Base-by-base conservation (phyloP, 2,113 vertebrate genomes). In the Mirounga angustirostris region DNA sequence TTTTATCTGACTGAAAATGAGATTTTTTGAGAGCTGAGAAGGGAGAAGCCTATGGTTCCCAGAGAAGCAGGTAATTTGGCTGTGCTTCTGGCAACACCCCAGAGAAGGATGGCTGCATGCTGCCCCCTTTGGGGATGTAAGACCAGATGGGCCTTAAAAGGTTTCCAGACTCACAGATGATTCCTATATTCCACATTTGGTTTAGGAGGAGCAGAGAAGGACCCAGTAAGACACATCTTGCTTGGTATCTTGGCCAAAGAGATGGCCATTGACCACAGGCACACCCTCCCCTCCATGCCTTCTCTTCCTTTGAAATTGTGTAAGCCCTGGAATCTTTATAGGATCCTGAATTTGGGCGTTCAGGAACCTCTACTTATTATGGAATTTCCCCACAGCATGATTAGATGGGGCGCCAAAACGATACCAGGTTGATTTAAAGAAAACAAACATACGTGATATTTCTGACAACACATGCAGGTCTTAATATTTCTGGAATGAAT, bases 1-100 rank as follows among this genome's bases (percentile, higher is more conserved):
- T 87, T 89, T 95, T 26, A 76, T 67, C 33, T 90, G 50, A 91
- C 36, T 96, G 87, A 78, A 71, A 83, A 36, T 89, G 21, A 92
- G 22, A 50, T 59, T 71, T 9, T 18, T 18, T 26, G 7, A 90
- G 40, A 46, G n/a, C 10, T 91, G 52, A 90, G 22, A 52, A 89
- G 11, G 22, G 58, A 58, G 67, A 86, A n/a, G 5, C 28, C 15
- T 63, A 4, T 89, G n/a, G 30, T 90, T 84, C 5, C 10, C 28
- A 63, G 33, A 93, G 79, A 86, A 81, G 56, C 0, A 59, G 46
- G 73, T n/a, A 87, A 81, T 73, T 56, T 80, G 33, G 0, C 19
- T 12, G 4, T 71, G 24, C 19, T 80, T 82, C 18, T 50, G 22
- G 12, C 13, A 52, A 43, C 16, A 79, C 22, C 22, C 3, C 69